Evolutionary conservation across 1,140 invertebrate genomes (phyloP).

Genomic region (Thalassaphorura encarpata): DNA sequence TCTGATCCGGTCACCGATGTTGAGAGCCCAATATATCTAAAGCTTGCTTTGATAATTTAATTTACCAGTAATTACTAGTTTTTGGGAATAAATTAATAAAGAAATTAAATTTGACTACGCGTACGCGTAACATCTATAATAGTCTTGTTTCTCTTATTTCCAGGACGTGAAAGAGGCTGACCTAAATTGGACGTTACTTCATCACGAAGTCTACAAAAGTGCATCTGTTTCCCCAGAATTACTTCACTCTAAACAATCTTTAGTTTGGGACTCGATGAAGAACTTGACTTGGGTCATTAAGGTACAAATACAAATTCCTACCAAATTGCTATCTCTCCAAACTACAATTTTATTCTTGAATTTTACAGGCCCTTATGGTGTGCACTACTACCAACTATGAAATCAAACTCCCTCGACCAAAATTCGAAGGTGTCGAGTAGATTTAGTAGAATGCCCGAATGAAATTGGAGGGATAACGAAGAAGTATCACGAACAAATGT

Average conservation of each 20-base stretch:
- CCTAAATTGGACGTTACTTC: constrained; percentile 18
- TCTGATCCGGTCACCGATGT: no score
- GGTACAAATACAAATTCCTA: constrained; percentile 1
- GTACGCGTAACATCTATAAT: no score
- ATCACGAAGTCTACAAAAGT: constrained; percentile 17
- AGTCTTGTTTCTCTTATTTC: constrained; percentile 1
- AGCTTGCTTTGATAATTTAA: no score
- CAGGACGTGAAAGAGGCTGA: constrained; percentile 25
- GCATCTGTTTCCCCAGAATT: constrained; percentile 2
- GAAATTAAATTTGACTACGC: neutral
- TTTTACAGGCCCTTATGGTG: constrained; percentile 7
- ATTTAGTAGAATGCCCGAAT: no score
- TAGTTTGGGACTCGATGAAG: constrained; percentile 14
- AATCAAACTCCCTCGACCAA: neutral
- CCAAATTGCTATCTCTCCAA: neutral
- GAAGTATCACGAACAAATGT: no score
- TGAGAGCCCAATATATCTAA: no score
- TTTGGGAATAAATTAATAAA: constrained; percentile 2
- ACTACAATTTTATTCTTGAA: neutral
- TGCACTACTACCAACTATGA: neutral
- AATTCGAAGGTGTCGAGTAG: constrained; percentile 12
- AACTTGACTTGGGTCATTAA: constrained; percentile 14
- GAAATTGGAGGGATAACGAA: no score
- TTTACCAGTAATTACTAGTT: no score
- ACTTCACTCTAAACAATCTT: constrained; percentile 8